phyloP scores from a whole-genome alignment of 2,888 invertebrate species.

The Camponotus fellah region DNA sequence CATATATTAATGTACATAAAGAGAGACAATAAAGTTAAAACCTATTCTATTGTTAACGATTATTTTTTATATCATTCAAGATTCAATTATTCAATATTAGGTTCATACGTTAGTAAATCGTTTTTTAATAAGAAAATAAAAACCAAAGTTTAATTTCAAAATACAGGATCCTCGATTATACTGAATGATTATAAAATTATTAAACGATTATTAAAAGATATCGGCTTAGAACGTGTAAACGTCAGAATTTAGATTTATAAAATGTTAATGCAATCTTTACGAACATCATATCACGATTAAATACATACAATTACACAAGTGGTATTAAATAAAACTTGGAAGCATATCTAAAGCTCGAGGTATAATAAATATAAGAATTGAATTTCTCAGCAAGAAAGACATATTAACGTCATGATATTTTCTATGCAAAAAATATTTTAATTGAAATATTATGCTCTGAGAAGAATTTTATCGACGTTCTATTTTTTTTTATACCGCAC shows the following conservation, averaged over 20 bases:
- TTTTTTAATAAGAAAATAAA: not conserved
- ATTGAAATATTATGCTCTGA: not conserved
- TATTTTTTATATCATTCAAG: slow-evolving; percentile 6
- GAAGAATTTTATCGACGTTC: not conserved
- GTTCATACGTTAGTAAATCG: slow-evolving; percentile 14
- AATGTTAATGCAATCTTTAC: slow-evolving; percentile 1
- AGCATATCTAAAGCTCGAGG: slow-evolving; percentile 39
- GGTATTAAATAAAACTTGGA: slow-evolving; percentile 16
- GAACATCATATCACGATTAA: not conserved
- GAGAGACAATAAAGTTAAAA: slow-evolving; percentile 1
- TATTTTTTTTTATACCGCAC: not conserved
- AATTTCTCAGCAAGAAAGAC: not conserved
- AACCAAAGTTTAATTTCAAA: not conserved
- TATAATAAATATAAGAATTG: slow-evolving; percentile 13
- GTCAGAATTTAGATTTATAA: not conserved
- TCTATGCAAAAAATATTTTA: not conserved
- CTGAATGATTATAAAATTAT: not conserved
- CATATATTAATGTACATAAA: not conserved
- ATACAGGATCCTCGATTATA: not conserved
- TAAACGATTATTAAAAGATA: not conserved
- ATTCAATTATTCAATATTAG: not conserved
- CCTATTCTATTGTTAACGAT: not conserved
- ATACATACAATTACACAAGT: not conserved
- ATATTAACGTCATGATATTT: slow-evolving; percentile 16
- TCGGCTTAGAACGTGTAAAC: not conserved